Conservation (phyloP, 1,140 invertebrate genomes). For the Cotesia typhae region DNA sequence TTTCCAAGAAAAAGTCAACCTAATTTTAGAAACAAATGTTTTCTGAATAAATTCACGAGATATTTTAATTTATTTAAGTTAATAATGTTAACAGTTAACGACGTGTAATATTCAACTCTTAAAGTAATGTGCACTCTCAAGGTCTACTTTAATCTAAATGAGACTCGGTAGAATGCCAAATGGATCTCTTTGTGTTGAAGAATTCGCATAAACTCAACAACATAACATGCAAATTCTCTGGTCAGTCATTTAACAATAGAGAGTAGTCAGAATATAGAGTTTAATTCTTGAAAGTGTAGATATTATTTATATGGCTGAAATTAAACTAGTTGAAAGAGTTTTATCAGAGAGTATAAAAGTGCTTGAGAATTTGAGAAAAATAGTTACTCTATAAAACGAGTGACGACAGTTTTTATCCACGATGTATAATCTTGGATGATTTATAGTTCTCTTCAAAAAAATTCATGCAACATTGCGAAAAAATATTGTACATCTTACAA, state of each 20-base stretch:
- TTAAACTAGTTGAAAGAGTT: not conserved
- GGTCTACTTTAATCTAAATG: conserved; percentile 3
- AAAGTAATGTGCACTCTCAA: too few species aligned
- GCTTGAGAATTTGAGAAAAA: not conserved
- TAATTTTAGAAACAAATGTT: too few species aligned
- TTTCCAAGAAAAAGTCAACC: too few species aligned
- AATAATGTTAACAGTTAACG: too few species aligned
- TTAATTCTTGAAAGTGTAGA: not conserved
- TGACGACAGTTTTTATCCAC: conserved; percentile 26
- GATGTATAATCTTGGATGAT: not conserved
- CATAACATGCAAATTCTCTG: conserved; percentile 5
- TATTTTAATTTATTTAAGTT: too few species aligned
- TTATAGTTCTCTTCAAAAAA: too few species aligned
- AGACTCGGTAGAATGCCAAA: too few species aligned
- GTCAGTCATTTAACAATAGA: conserved; percentile 17
- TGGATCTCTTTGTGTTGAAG: not conserved
- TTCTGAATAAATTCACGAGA: too few species aligned
- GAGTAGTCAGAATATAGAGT: not conserved
- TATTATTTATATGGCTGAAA: not conserved
- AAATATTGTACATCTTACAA: too few species aligned
- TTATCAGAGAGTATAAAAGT: not conserved
- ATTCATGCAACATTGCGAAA: too few species aligned
- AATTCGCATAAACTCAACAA: not conserved
- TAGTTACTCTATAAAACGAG: conserved; percentile 20
- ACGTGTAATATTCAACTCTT: too few species aligned